Percentiles rank a stretch among this genome's conserved stretches.
Evolutionary conservation across 2,797 vertebrate species (phyloP).

Genomic region (Gila robusta): DNA sequence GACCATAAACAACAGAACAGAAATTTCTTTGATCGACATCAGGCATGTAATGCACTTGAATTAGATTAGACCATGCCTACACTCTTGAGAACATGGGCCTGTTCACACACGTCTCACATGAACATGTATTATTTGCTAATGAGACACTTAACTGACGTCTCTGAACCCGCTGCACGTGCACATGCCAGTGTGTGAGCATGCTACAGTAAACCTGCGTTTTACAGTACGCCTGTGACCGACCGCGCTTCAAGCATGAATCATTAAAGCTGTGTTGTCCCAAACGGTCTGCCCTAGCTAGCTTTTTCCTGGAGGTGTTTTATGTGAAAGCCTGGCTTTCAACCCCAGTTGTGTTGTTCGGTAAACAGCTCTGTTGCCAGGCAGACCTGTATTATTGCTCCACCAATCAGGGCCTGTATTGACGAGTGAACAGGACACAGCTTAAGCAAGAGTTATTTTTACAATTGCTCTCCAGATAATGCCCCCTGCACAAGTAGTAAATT

Average conservation of each 20-base stretch:
- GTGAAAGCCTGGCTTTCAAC: slow-evolving; percentile 52
- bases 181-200: slow-evolving; percentile 11
- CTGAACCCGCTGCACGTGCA: neutral
- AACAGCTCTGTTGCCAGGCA: slow-evolving; percentile 65
- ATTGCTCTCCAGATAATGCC: slow-evolving; percentile 32
- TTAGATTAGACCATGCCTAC: neutral
- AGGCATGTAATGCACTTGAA: neutral
- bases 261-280: slow-evolving; percentile 46
- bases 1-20: neutral
- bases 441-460: slow-evolving; percentile 52
- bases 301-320: slow-evolving; percentile 61
- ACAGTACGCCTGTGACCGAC: slow-evolving; percentile 28
- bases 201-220: neutral
- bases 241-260: slow-evolving; percentile 34
- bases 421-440: slow-evolving; percentile 47
- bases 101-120: slow-evolving; percentile 14
- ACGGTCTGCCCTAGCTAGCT: slow-evolving; percentile 40
- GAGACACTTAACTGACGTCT: neutral
- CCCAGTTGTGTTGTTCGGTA: slow-evolving; percentile 56
- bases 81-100: neutral
- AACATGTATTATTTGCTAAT: slow-evolving; percentile 15
- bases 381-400: slow-evolving; percentile 47
- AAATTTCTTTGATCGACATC: neutral
- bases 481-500: slow-evolving; percentile 15
- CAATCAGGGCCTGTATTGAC: slow-evolving; percentile 51